Conservation (phyloP, 1,140 invertebrate species). For the Bombus cullumanus region DNA sequence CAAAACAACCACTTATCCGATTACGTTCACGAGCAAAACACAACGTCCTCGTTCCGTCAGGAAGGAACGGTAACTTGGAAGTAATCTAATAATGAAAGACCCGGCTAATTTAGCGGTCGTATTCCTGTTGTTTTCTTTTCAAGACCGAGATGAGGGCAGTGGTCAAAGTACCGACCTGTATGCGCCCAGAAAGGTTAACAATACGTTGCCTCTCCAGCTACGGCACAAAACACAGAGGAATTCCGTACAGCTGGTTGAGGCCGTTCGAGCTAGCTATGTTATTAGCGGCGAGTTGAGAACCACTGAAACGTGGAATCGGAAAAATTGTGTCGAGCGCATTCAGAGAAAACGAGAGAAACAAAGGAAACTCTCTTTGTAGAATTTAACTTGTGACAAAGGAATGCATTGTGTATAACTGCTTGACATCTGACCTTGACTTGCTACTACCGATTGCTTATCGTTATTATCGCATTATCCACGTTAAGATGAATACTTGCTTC, state of each 20-base stretch:
- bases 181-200: constrained; percentile 43
- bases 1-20: neutral
- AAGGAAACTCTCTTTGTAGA: neutral
- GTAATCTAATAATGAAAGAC: constrained; percentile 10
- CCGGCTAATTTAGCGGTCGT: neutral
- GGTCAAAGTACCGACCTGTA: constrained; percentile 17
- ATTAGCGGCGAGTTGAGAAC: constrained; percentile 48
- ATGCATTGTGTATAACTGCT: neutral
- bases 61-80: neutral
- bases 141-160: neutral
- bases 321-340: constrained; percentile 60
- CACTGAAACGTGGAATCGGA: constrained; percentile 62
- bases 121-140: neutral
- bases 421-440: constrained; percentile 17
- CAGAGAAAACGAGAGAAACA: constrained; percentile 3
- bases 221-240: constrained; percentile 35
- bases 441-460: neutral
- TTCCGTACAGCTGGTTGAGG: constrained; percentile 41
- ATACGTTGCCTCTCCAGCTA: constrained; percentile 30
- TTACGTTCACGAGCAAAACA: neutral
- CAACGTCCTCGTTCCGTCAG: neutral
- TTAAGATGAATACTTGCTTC: too few species aligned
- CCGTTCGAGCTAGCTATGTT: neutral
- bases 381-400: neutral
- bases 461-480: too few species aligned